Evolutionary conservation across 2,113 vertebrate species (phyloP), one percentile per base, ranked within the genome.

Genomic region (Elephas maximus): DNA sequence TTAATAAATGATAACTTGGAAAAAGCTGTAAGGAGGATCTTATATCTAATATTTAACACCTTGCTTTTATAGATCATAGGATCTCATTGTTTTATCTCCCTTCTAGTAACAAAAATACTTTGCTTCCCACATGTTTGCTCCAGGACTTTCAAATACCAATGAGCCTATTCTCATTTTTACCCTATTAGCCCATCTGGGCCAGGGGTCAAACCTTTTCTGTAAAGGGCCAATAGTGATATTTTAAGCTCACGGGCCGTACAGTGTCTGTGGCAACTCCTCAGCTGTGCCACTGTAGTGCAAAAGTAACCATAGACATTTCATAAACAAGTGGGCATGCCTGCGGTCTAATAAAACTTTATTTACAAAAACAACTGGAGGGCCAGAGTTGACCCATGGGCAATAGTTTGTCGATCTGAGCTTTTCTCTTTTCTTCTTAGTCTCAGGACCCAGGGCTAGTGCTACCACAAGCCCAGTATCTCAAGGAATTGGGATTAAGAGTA

Each of bases 281-380:
- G 2, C 30, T 85, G 44, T 91, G 28, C 65, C 45, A 48, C 17
- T 44, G 4, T 21, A 45, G 48, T 63, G 37, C 89, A 60, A 87
- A 91, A 86, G 74, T 93, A 80, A n/a, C 63, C 74, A 60, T 33
- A 80, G 82, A 67, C 48, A 74, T 18, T 76, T 80, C 90, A 83
- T 74, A 69, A 95, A 62, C 53, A 81, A 53, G 73, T 84, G 63
- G 33, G 15, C 69, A 74, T 89, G 44, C 14, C 48, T 91, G 30
- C 41, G 37, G 23, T 85, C 88, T 37, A 92, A 0, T 80, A 41
- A 26, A 41, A 26, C 30, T 57, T 57, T 92, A 24, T 85, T 79
- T 80, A 57, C 21, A 85, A 85, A 76, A 89, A 20, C n/a, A 80
- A 71, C 30, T 65, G 23, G 30, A 69, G 37, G 91, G n/a, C 6